Percentiles rank a stretch among this genome's conserved stretches.
Evolutionary conservation across 2,797 vertebrate genomes (phyloP).

Genomic region (Gephyroberyx darwinii): DNA sequence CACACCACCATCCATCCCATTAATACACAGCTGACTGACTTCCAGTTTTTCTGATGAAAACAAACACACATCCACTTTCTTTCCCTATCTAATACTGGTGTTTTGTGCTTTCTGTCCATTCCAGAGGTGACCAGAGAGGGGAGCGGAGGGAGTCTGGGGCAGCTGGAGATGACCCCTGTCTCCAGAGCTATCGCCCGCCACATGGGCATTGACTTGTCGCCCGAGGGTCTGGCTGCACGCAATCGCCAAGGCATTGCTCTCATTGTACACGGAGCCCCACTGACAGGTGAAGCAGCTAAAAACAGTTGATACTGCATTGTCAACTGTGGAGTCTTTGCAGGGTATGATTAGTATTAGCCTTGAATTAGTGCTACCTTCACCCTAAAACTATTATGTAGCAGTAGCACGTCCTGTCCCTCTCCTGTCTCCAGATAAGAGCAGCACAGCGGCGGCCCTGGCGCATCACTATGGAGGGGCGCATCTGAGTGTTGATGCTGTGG

Average conservation of each 20-base stretch:
- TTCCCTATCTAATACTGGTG: not conserved
- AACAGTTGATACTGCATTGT: no score
- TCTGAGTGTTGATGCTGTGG: slow-evolving; percentile 82
- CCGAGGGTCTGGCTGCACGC: slow-evolving; percentile 68
- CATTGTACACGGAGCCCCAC: slow-evolving; percentile 87
- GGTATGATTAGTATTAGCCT: no score
- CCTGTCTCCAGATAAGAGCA: slow-evolving; percentile 80
- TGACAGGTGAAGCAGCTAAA: slow-evolving; percentile 79
- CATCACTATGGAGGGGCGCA: slow-evolving; percentile 79
- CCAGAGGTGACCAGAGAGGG: slow-evolving; percentile 49
- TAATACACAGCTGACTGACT: not conserved
- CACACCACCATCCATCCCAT: not conserved
- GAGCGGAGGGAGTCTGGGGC: slow-evolving; percentile 55
- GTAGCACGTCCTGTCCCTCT: not conserved
- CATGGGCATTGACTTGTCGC: slow-evolving; percentile 79
- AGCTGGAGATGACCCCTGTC: slow-evolving; percentile 80
- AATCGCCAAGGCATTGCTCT: slow-evolving; percentile 83
- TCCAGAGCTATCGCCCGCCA: slow-evolving; percentile 80
- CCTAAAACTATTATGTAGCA: not conserved
- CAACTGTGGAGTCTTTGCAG: no score
- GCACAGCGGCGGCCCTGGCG: slow-evolving; percentile 76
- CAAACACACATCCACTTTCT: no score
- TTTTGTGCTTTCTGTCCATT: slow-evolving; percentile 41
- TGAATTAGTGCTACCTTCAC: no score
- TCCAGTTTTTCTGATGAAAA: no score